Percentiles rank a stretch among this genome's conserved stretches.
phyloP scores from a whole-genome alignment of 1,140 invertebrate species.

The Calliphora vicina region DNA sequence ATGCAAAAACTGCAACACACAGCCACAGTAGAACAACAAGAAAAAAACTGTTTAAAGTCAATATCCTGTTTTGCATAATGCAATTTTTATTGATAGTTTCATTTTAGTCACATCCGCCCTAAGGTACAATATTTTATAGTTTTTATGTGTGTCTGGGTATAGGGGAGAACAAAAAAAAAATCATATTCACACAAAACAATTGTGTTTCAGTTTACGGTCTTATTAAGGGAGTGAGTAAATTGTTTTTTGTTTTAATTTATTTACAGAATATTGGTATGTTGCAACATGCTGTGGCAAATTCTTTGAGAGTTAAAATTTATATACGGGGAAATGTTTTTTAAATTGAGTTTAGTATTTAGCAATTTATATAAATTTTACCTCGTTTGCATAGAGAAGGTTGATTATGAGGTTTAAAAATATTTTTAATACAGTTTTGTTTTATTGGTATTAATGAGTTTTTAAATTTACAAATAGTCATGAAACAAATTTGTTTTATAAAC shows the following conservation, averaged over 20 bases:
- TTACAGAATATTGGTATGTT: background rate
- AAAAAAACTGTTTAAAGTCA: conserved; percentile 28
- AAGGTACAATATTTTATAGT: conserved; percentile 18
- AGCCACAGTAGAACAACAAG: background rate
- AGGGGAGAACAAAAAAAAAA: background rate
- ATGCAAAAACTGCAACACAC: background rate
- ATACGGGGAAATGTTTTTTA: no score
- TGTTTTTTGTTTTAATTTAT: background rate
- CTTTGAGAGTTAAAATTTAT: no score
- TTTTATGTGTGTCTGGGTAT: background rate
- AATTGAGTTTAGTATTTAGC: no score
- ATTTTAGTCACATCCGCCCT: conserved; percentile 22
- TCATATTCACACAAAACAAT: background rate
- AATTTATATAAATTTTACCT: no score
- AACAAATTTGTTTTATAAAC: no score
- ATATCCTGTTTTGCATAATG: conserved; percentile 35
- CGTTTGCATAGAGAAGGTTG: no score
- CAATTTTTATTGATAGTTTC: conserved; percentile 32
- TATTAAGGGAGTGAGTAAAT: background rate
- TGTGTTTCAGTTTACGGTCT: background rate
- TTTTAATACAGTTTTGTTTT: no score
- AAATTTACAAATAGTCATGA: no score
- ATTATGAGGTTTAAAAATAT: no score
- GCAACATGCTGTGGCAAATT: no score
- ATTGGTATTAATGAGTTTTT: no score